phyloP scores from a whole-genome alignment of 2,888 invertebrate genomes.

The Lasius fuliginosus region DNA sequence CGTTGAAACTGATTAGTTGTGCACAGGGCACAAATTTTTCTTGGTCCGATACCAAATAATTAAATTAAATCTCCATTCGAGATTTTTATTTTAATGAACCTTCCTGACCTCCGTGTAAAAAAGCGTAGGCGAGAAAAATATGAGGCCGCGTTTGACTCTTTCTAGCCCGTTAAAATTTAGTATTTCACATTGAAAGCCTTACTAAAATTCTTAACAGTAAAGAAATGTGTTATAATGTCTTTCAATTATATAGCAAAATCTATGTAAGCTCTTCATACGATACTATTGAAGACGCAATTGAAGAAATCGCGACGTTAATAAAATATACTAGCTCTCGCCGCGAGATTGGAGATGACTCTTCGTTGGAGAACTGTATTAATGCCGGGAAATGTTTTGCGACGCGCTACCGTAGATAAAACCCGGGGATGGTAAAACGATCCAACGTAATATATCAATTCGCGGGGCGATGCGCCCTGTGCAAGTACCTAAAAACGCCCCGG shows the following conservation, averaged over 20 bases:
- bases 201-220: not conserved
- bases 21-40: too few relatives aligned
- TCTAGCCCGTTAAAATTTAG: too few relatives aligned
- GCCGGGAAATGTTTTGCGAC: constrained; percentile 40
- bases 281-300: not conserved
- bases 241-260: not conserved
- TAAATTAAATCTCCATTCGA: too few relatives aligned
- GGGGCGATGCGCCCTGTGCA: constrained; percentile 41
- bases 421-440: constrained; percentile 48
- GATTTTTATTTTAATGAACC: too few relatives aligned
- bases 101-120: too few relatives aligned
- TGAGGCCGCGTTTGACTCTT: too few relatives aligned
- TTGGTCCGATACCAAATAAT: too few relatives aligned
- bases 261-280: not conserved
- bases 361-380: constrained; percentile 44
- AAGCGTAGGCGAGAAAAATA: too few relatives aligned
- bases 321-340: not conserved
- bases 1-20: too few relatives aligned
- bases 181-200: too few relatives aligned
- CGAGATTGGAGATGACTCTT: constrained; percentile 32
- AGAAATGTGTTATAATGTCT: not conserved
- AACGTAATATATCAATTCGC: constrained; percentile 53
- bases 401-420: constrained; percentile 43
- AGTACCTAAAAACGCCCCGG: constrained; percentile 50
- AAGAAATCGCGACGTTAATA: not conserved